Base-by-base conservation (phyloP, 2,888 invertebrate species). In the Tanytarsus gracilentus region DNA sequence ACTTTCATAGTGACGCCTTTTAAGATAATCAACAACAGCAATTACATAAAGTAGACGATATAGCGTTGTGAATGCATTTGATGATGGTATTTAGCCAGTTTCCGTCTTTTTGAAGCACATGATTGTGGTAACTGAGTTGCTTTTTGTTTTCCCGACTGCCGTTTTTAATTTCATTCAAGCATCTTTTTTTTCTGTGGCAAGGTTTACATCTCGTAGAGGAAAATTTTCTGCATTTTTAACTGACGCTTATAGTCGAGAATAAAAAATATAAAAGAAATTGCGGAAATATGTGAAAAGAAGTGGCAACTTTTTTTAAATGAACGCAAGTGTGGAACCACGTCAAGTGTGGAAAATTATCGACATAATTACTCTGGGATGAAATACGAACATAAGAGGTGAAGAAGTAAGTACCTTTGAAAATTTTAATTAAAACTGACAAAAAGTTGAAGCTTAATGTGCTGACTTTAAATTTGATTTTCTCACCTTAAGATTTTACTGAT, bases 81-180 rank as follows among this genome's bases (percentile, higher is more conserved):
- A 44, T 44, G 44, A 44, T 44, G 44, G 44, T 7, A 44, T 44
- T 44, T 44, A 44, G 11, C 44, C 23, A 23, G 44, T 44, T 44
- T 44, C 44, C 44, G 44, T 18, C 9, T 23, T 21, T 8, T 18
- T 44, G 3, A 9, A 44, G 44, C 44, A 44, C 44, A 44, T 23
- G 44, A 44, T 44, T 44, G 44, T 23, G 44, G 44, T 16, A 44
- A 44, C 3, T 23, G 44, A 44, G 11, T 44, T 44, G 44, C 18
- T 23, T 44, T 44, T 44, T 44, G 44, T 44, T 44, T 44, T 44
- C 8, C 21, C 11, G 21, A 44, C 23, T 8, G 44, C 8, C 23
- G 44, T 33, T 33, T 33, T 33, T 33, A 33, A 33, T 33, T 33
- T 33, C 33, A 11, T 33, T 33, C 33, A 5, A n/a, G n/a, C n/a